Conservation (phyloP, 2,797 vertebrate genomes). For the Pseudocheirus occidentalis region DNA sequence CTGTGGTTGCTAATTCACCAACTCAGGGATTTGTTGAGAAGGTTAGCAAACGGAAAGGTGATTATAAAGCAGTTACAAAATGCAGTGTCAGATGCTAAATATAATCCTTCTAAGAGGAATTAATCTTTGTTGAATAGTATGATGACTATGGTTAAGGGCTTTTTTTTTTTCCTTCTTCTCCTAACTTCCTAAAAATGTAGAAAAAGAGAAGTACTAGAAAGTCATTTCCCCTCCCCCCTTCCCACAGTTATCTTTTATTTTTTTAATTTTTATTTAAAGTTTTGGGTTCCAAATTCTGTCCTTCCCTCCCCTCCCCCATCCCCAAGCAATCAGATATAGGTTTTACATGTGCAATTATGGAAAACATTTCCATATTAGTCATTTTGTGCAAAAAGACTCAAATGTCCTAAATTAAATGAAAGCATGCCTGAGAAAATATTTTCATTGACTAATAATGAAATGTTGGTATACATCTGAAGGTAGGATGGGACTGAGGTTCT, state of each 20-base stretch:
- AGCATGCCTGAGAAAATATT: not conserved
- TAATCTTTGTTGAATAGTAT: not conserved
- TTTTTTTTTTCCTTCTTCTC: not conserved
- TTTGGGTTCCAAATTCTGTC: no score
- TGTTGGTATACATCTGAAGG: not conserved
- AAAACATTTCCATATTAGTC: no score
- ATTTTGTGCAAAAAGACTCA: not conserved
- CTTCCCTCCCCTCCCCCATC: no score
- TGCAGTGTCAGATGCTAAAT: not conserved
- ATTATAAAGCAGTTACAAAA: not conserved
- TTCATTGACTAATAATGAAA: not conserved
- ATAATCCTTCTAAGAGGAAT: not conserved
- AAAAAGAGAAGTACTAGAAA: not conserved
- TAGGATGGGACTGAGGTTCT: not conserved
- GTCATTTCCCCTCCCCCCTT: not conserved
- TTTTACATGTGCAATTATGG: no score
- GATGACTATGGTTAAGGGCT: not conserved
- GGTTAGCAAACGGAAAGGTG: not conserved
- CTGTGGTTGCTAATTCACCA: not conserved
- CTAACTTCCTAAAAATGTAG: not conserved
- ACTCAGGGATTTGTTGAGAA: not conserved
- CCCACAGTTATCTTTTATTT: not conserved
- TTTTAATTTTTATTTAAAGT: not conserved
- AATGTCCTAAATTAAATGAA: not conserved
- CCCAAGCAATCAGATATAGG: no score